A percentile compares a stretch with the other conserved stretches of the same genome.
Evolutionary conservation across 2,797 vertebrate species (phyloP).

Genomic region (Clarias platycephalus): DNA sequence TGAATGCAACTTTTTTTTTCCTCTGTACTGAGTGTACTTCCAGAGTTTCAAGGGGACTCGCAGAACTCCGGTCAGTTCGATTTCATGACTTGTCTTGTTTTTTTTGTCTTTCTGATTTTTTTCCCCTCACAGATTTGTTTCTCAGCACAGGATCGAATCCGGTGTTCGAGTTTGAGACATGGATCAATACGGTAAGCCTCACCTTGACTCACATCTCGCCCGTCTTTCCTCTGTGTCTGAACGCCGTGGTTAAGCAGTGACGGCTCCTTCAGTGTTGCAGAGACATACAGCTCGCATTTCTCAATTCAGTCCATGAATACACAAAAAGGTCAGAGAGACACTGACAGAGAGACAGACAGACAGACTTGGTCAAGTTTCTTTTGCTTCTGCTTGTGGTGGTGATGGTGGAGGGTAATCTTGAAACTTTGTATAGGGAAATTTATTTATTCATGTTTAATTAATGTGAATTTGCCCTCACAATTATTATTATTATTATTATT

Average conservation of each 20-base stretch:
- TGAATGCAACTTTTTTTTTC: background rate
- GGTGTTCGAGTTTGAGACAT: slow-evolving; percentile 45
- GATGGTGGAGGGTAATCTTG: too few relatives aligned
- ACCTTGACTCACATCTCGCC: slow-evolving; percentile 7
- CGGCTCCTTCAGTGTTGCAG: too few relatives aligned
- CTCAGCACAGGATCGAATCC: slow-evolving; percentile 47
- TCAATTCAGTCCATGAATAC: background rate
- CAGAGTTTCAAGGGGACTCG: background rate
- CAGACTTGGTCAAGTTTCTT: background rate
- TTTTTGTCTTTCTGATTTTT: background rate
- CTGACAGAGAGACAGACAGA: too few relatives aligned
- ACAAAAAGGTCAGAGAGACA: background rate
- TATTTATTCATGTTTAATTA: background rate
- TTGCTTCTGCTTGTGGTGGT: background rate
- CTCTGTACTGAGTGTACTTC: background rate
- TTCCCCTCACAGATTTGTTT: slow-evolving; percentile 54
- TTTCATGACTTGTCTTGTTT: background rate
- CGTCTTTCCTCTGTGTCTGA: background rate
- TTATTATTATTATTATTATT: background rate
- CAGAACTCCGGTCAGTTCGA: background rate
- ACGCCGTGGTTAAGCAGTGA: slow-evolving; percentile 10
- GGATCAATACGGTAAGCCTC: slow-evolving; percentile 59
- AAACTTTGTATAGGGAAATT: background rate
- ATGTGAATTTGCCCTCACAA: background rate
- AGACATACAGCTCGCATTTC: background rate